Evolutionary conservation across 2,888 invertebrate species (phyloP).

Genomic region (Spilarctia lutea): DNA sequence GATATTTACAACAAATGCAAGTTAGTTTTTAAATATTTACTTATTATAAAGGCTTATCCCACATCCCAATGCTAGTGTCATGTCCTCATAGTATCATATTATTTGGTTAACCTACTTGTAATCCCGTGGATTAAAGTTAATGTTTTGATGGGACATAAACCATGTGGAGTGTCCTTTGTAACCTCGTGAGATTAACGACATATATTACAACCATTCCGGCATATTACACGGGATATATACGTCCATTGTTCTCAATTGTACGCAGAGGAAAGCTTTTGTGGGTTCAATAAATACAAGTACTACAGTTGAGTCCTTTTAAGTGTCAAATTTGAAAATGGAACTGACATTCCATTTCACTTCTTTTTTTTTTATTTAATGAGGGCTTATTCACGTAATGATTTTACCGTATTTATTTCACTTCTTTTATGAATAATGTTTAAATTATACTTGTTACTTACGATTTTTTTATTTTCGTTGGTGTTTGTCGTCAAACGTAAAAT

Average conservation of each 20-base stretch:
- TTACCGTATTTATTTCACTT: too few relatives aligned
- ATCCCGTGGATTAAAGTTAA: constrained; percentile 31
- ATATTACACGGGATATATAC: constrained; percentile 31
- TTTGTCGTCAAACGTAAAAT: background rate
- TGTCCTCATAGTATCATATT: background rate
- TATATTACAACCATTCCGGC: constrained; percentile 28
- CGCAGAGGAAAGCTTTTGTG: constrained; percentile 12
- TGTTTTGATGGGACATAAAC: constrained; percentile 50
- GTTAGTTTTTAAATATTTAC: background rate
- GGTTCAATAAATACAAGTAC: background rate
- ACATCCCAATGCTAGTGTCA: background rate
- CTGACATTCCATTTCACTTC: background rate
- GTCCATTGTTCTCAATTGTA: constrained; percentile 33
- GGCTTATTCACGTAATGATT: too few relatives aligned
- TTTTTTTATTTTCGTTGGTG: background rate
- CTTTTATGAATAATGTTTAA: background rate
- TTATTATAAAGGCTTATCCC: background rate
- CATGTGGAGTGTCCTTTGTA: constrained; percentile 36
- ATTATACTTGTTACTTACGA: background rate
- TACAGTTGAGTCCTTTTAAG: background rate
- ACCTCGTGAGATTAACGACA: constrained; percentile 37
- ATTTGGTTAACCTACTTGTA: constrained; percentile 13
- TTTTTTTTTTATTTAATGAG: background rate
- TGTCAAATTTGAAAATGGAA: background rate
- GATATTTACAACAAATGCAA: too few relatives aligned